phyloP scores from a whole-genome alignment of 2,888 invertebrate genomes.

The Drosophila nigricruria region DNA sequence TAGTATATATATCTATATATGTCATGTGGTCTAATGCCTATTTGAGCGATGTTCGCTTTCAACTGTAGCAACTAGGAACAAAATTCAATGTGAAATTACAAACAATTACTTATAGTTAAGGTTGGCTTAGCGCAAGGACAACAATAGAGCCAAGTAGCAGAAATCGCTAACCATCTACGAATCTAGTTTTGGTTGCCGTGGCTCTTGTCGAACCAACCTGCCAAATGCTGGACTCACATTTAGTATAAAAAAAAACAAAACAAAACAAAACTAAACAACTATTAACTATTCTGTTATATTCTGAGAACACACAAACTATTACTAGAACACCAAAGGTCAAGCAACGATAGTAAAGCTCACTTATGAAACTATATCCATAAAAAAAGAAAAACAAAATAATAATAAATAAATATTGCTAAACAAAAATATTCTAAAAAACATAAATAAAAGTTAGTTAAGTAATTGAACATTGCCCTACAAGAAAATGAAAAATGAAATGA shows the following conservation, averaged over 20 bases:
- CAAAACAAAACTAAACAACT: not conserved
- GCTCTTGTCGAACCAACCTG: conserved; percentile 50
- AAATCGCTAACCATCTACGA: not conserved
- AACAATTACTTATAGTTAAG: conserved; percentile 23
- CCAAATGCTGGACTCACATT: conserved; percentile 58
- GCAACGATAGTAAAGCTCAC: conserved; percentile 68
- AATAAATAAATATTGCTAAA: conserved; percentile 12
- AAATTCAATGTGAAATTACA: conserved; percentile 64
- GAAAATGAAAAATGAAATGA: not conserved
- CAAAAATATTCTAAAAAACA: conserved; percentile 12
- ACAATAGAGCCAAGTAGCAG: not conserved
- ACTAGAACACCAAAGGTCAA: conserved; percentile 56
- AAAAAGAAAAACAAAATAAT: conserved; percentile 11
- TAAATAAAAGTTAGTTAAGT: conserved; percentile 46
- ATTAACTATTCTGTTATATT: conserved; percentile 52
- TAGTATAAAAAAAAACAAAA: conserved; percentile 26
- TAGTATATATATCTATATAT: conserved; percentile 35
- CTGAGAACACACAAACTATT: conserved; percentile 40
- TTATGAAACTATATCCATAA: conserved; percentile 57
- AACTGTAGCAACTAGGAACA: conserved; percentile 74
- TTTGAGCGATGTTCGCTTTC: conserved; percentile 83
- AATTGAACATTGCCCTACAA: conserved; percentile 49
- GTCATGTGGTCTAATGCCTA: conserved; percentile 65
- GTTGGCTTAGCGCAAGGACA: conserved; percentile 38
- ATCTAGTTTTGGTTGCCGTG: not conserved